Base-by-base conservation (phyloP, 2,113 vertebrate species). In the Vidua macroura region DNA sequence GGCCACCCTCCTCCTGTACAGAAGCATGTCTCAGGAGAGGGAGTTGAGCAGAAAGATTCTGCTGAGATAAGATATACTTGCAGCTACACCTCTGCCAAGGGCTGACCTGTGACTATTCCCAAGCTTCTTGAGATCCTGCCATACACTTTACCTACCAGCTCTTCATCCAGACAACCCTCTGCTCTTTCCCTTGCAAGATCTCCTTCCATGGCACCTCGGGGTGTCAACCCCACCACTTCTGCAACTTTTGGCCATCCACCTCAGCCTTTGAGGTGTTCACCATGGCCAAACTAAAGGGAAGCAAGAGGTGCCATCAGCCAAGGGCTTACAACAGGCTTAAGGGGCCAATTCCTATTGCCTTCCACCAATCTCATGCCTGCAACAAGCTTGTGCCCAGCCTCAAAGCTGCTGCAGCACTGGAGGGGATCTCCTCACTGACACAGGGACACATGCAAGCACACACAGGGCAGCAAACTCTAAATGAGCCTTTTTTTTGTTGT, bases 201-300 rank as follows among this genome's bases (percentile, higher is more conserved):
- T 53, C 59, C 15, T 77, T 59, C 56, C 39, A 21, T 10, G 10
- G 24, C 14, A 6, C 41, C 46, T 37, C 1, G 3, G 35, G 4
- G 24, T 60, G 44, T 73, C 44, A 75, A 11, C 5, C 5, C 2
- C 23, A 33, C 0, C 1, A 14, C 12, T 30, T 2, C 17, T 76
- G 17, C 13, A 75, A 11, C 53, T 64, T 72, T 28, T 73, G 44
- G 27, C 33, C 44, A 52, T 58, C 55, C n/a, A 55, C 41, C 58
- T 35, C 44, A 76, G 48, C 18, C 8, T 46, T n/a, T 66, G 41
- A 83, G 11, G 43, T 43, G 24, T 22, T 81, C 39, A 46, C 28
- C 28, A 31, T 0, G 1, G 24, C 24, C 20, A 59, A 43, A 93
- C 5, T 43, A 63, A 81, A 86, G 39, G 35, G 86, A 67, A 81